Percentiles rank a stretch among this genome's conserved stretches.
Evolutionary conservation across 2,888 invertebrate genomes (phyloP).

Genomic region (Thereva unica): DNA sequence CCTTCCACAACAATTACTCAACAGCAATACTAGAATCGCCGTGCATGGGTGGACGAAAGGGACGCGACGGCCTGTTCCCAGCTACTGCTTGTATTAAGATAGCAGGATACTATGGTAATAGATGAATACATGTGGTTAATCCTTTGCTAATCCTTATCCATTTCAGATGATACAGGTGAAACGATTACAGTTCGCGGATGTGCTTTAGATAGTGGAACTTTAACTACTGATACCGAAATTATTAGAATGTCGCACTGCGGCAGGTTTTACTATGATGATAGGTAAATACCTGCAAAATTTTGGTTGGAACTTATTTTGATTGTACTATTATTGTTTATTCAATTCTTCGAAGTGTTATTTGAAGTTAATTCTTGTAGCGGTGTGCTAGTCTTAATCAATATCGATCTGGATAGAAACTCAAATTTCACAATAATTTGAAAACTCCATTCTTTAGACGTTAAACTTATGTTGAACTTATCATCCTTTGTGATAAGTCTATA

Average conservation of each 20-base stretch:
- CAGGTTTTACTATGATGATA: conserved; percentile 84
- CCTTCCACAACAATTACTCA: conserved; percentile 91
- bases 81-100: conserved; percentile 97
- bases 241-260: conserved; percentile 98
- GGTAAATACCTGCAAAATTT: conserved; percentile 62
- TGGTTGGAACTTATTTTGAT: no score
- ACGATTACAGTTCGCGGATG: conserved; percentile 89
- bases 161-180: conserved; percentile 75
- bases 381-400: no score
- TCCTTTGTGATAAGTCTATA: no score
- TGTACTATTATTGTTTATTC: no score
- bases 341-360: no score
- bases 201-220: conserved; percentile 92
- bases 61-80: conserved; percentile 90
- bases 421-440: no score
- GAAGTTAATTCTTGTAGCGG: no score
- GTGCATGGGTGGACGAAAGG: conserved; percentile 93
- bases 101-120: conserved; percentile 84
- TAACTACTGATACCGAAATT: conserved; percentile 94
- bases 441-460: no score
- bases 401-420: no score
- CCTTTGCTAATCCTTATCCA: background rate
- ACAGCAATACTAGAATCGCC: conserved; percentile 82
- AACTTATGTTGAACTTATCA: no score
- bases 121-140: background rate